Evolutionary conservation across 2,113 vertebrate species (phyloP).

Genomic region (Casuarius casuarius): DNA sequence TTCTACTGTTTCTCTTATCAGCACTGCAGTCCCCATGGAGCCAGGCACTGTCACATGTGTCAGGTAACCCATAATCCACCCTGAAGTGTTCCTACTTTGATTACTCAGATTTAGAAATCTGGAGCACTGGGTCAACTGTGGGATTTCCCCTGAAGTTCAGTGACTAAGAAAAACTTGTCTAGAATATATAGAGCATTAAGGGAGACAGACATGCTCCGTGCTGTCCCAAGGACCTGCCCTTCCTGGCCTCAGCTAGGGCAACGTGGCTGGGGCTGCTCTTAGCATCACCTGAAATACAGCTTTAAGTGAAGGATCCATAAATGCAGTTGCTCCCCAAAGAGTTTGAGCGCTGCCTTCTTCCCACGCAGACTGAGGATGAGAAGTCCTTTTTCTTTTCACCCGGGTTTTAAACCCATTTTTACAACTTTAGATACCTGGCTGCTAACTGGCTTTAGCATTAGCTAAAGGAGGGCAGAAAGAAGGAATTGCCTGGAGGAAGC

Average conservation of each 20-base stretch:
- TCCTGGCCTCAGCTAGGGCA: not conserved
- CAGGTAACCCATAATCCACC: not conserved
- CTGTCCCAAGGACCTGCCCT: not conserved
- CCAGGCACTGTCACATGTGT: not conserved
- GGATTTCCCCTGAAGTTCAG: not conserved
- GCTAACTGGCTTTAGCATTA: not conserved
- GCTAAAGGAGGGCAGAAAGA: not conserved
- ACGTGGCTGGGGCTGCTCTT: not conserved
- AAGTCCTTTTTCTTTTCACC: not conserved
- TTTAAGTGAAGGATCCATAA: not conserved
- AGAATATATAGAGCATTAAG: not conserved
- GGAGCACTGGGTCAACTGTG: not conserved
- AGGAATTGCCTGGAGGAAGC: not conserved
- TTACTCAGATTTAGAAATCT: not conserved
- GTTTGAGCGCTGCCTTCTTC: not conserved
- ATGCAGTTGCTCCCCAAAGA: not conserved
- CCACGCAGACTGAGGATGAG: not conserved
- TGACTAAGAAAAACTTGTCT: not conserved
- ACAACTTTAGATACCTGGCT: not conserved
- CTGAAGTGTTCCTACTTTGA: not conserved
- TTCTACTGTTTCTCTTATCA: not conserved
- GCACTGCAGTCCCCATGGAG: not conserved
- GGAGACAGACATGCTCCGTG: not conserved
- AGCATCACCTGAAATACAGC: not conserved
- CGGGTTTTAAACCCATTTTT: not conserved